phyloP scores from a whole-genome alignment of 2,113 vertebrate genomes.

The Gracilinanus agilis region DNA sequence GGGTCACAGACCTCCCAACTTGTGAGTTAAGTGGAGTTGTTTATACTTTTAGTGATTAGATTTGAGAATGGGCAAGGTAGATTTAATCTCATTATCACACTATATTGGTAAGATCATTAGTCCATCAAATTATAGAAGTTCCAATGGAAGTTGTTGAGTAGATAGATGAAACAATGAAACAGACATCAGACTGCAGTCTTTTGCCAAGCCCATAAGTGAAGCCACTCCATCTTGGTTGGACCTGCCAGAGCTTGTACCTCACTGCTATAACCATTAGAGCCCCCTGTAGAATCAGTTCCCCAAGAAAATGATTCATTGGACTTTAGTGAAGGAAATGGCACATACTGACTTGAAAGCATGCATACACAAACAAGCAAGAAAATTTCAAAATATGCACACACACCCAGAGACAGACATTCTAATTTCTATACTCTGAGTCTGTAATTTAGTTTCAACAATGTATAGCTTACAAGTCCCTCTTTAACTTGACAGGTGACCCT shows the following conservation, averaged over 20 bases:
- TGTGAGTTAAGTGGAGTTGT: too few relatives aligned
- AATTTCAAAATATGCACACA: neutral
- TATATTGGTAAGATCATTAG: neutral
- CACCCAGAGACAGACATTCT: neutral
- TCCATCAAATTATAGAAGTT: neutral
- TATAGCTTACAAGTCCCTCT: neutral
- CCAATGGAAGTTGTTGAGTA: neutral
- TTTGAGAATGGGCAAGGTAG: too few relatives aligned
- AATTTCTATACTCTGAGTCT: neutral
- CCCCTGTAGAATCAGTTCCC: neutral
- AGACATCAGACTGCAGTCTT: neutral
- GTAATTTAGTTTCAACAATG: neutral
- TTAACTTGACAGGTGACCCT: neutral
- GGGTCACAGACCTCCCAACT: too few relatives aligned
- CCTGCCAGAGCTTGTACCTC: neutral
- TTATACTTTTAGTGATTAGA: too few relatives aligned
- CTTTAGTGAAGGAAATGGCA: neutral
- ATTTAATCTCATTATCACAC: too few relatives aligned
- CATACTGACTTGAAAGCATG: neutral
- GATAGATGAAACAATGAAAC: neutral
- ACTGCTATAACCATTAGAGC: neutral
- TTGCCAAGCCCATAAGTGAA: neutral
- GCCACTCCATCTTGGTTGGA: neutral
- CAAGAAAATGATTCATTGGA: neutral
- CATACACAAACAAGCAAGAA: neutral